Percentiles rank a stretch among this genome's conserved stretches.
These are phyloP conservation scores for Toxotes lorentzi DNA, from an alignment of 2,797 vertebrate species.

Conservation along the genomic window DNA sequence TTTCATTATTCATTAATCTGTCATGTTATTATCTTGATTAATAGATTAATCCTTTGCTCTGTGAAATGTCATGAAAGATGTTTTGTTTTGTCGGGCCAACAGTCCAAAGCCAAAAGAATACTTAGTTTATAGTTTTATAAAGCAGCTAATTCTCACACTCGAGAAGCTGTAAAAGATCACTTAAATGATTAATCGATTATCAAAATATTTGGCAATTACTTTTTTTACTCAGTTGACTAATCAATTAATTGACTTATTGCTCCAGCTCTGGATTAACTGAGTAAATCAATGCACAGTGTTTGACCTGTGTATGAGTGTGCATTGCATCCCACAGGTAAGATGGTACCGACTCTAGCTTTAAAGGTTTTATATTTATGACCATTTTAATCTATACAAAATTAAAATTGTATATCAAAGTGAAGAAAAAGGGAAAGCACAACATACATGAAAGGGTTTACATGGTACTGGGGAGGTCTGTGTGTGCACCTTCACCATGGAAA, in stretches of 20 bases:
- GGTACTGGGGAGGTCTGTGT: background rate
- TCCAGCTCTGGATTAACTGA: slow-evolving; percentile 14
- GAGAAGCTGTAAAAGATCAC: background rate
- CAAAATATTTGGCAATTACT: background rate
- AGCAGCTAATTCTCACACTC: background rate
- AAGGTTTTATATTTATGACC: slow-evolving; percentile 2
- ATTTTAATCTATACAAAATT: slow-evolving; percentile 10
- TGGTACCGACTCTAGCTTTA: background rate
- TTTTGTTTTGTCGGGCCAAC: background rate
- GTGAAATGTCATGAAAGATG: background rate
- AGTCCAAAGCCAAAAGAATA: background rate
- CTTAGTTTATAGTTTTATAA: background rate
- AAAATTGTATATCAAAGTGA: background rate
- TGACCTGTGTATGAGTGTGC: slow-evolving; percentile 5
- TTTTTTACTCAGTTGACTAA: background rate
- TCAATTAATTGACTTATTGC: background rate
- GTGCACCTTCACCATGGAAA: slow-evolving; percentile 7
- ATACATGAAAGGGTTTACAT: background rate
- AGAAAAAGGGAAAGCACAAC: slow-evolving; percentile 5
- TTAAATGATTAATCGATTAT: slow-evolving; percentile 4
- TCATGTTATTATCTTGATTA: too few species aligned
- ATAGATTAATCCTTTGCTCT: background rate
- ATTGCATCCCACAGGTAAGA: background rate
- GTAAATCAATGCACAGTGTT: background rate
- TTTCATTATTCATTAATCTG: too few species aligned